Evolutionary conservation across 2,113 vertebrate genomes (phyloP), one percentile per base, ranked within the genome.

Genomic region (Trinectes maculatus): DNA sequence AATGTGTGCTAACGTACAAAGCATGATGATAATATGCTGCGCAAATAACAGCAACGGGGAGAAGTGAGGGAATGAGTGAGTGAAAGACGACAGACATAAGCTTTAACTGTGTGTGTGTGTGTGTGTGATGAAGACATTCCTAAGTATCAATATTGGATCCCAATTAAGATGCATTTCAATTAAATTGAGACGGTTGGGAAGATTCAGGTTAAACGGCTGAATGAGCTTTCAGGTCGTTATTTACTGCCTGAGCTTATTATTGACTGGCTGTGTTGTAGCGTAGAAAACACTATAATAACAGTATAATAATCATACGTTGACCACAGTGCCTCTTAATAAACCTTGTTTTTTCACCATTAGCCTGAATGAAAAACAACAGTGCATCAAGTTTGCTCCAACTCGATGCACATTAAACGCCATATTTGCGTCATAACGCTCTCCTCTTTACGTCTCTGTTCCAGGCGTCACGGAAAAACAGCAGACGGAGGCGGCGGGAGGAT

Each of bases 311-410:
- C 66, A 54, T 56, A 77, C 73, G 72, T 77, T 81, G 71, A 68
- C 16, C 56, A 19, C 12, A 24, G 29, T 1, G 8, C 40, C 44
- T 24, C 48, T 63, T 77, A 77, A 82, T 55, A 15, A 74, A 31
- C 28, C n/a, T 55, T 54, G 56, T 79, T 74, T 75, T 40, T 72
- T 31, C 31, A 62, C 60, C 62, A 71, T 84, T 54, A 76, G 53
- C 21, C 31, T 84, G 80, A 82, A 87, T 76, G 64, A 80, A 69
- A n/a, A 56, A 73, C 77, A 67, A 70, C 63, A 73, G 65, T n/a
- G 59, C 51, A 77, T 60, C 74, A 8, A 21, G 36, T 71, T 49
- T 76, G 61, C 64, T 71, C 76, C 31, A 62, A n/a, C n/a, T n/a
- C n/a, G n/a, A n/a, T n/a, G n/a, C n/a, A n/a, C n/a, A n/a, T n/a